phyloP scores from a whole-genome alignment of 2,113 vertebrate species.

The Phrynocephalus versicolor region DNA sequence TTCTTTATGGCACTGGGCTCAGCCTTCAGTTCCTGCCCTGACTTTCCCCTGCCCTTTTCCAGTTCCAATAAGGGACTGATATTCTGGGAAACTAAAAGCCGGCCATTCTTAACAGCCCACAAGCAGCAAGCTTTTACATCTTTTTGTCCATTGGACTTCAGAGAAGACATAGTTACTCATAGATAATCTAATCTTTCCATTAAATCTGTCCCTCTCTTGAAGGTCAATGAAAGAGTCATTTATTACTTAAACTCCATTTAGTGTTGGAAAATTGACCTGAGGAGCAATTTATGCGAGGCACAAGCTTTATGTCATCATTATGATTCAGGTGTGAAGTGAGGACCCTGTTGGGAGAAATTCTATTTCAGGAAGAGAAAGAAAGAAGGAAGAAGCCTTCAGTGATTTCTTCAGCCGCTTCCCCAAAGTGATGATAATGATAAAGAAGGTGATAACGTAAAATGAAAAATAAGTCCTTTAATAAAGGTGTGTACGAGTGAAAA shows the following conservation, averaged over 20 bases:
- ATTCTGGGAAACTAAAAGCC: neutral
- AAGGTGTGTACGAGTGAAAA: too few relatives aligned
- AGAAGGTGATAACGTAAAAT: too few relatives aligned
- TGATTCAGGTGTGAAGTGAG: neutral
- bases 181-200: neutral
- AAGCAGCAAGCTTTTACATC: neutral
- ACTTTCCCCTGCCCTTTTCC: neutral
- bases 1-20: neutral
- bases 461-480: too few relatives aligned
- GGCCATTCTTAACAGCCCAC: neutral
- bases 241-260: neutral
- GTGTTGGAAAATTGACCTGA: neutral
- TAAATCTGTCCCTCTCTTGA: conserved; percentile 12
- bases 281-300: conserved; percentile 1
- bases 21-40: neutral
- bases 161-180: neutral
- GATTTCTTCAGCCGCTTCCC: neutral
- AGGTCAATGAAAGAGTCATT: fast-evolving
- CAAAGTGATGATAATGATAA: neutral
- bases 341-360: neutral
- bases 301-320: conserved; percentile 10
- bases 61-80: neutral
- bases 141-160: neutral
- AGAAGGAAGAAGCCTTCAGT: neutral
- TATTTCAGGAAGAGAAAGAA: neutral